phyloP scores from a whole-genome alignment of 2,888 invertebrate species.

The Aspidiotus rigidus region DNA sequence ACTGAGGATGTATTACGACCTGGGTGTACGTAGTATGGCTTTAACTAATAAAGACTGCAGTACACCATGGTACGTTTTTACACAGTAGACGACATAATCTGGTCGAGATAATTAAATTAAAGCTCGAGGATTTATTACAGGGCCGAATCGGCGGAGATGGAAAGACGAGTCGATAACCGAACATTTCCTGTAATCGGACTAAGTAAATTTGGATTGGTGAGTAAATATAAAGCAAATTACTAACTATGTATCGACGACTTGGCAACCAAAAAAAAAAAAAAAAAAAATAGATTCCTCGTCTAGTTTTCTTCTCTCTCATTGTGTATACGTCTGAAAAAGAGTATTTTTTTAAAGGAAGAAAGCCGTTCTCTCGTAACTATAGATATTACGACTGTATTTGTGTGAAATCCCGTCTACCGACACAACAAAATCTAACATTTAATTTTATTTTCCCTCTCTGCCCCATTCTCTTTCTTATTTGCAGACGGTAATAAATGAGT shows the following conservation, averaged over 20 bases:
- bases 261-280: too few species aligned
- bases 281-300: too few species aligned
- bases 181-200: neutral
- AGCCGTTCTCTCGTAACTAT: too few species aligned
- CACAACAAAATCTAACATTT: too few species aligned
- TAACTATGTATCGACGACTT: too few species aligned
- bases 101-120: neutral
- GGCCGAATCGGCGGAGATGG: neutral
- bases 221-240: slow-evolving; percentile 34
- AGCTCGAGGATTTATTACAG: neutral
- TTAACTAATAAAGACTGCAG: slow-evolving; percentile 39
- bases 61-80: slow-evolving; percentile 2
- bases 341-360: too few species aligned
- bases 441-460: too few species aligned
- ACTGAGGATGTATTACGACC: slow-evolving; percentile 46
- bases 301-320: too few species aligned
- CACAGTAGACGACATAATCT: neutral
- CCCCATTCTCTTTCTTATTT: too few species aligned
- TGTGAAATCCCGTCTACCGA: too few species aligned
- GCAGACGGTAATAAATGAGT: slow-evolving; percentile 67
- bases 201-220: neutral
- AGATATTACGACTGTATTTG: too few species aligned
- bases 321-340: too few species aligned
- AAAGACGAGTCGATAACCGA: neutral
- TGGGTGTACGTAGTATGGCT: slow-evolving; percentile 47